phyloP scores from a whole-genome alignment of 2,888 invertebrate species.

The Lymantria monacha region DNA sequence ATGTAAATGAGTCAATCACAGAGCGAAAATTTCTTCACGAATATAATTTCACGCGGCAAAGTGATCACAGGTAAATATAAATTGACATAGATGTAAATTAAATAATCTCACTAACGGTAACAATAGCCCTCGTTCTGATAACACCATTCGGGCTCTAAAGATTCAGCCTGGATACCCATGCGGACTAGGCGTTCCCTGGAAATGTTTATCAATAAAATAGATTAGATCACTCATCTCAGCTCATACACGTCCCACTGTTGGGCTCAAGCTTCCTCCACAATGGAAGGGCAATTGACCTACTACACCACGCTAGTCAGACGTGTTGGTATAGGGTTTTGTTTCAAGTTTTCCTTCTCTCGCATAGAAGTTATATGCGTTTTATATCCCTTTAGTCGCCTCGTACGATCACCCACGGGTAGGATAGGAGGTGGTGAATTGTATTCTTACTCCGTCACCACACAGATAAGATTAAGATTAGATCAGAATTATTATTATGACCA shows the following conservation, averaged over 20 bases:
- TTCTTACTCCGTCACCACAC: too few relatives aligned
- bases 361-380: too few relatives aligned
- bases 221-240: constrained; percentile 2
- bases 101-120: constrained; percentile 28
- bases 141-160: constrained; percentile 93
- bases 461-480: too few relatives aligned
- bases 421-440: too few relatives aligned
- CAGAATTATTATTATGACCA: neutral
- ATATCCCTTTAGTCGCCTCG: too few relatives aligned
- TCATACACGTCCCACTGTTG: too few relatives aligned
- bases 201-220: constrained; percentile 6
- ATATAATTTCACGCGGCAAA: constrained; percentile 5
- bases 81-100: neutral
- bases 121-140: constrained; percentile 90
- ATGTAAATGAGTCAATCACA: constrained; percentile 30
- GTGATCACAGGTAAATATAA: constrained; percentile 10
- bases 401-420: too few relatives aligned
- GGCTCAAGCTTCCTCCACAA: too few relatives aligned
- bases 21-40: constrained; percentile 6
- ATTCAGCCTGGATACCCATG: constrained; percentile 87
- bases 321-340: too few relatives aligned
- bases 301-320: too few relatives aligned
- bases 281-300: too few relatives aligned
- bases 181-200: constrained; percentile 87
- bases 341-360: too few relatives aligned